These are phyloP conservation scores for Chironomus tentans DNA, from an alignment of 2,888 invertebrate genomes.

Conservation along the genomic window DNA sequence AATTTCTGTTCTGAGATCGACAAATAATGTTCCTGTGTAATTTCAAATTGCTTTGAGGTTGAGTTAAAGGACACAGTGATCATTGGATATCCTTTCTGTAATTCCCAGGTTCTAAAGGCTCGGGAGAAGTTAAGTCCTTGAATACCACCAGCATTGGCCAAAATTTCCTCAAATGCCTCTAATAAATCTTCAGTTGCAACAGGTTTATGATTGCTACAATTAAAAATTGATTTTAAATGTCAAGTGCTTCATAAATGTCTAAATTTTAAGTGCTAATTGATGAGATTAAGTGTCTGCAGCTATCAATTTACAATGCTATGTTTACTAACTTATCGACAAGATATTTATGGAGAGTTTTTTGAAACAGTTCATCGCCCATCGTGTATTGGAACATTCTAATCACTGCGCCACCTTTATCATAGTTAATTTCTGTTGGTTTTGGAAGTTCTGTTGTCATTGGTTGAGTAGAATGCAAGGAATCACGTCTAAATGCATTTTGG, in stretches of 20 bases:
- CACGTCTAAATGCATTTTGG: background rate
- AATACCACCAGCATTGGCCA: background rate
- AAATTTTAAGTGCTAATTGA: background rate
- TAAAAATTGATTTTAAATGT: background rate
- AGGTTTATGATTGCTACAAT: constrained; percentile 1
- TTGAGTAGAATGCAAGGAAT: background rate
- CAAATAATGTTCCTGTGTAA: constrained; percentile 5
- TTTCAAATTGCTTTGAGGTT: background rate
- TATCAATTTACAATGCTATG: background rate
- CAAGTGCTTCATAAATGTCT: background rate
- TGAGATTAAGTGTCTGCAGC: background rate
- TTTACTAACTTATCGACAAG: constrained; percentile 8
- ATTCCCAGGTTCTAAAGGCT: constrained; percentile 47
- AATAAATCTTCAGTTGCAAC: background rate
- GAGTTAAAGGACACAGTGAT: constrained; percentile 50
- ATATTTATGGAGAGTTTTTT: background rate
- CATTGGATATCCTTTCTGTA: constrained; percentile 67
- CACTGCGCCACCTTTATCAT: constrained; percentile 11
- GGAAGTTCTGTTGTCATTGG: background rate
- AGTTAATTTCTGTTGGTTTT: background rate
- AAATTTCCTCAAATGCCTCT: background rate
- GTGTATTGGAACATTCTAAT: constrained; percentile 16
- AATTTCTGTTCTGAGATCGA: background rate
- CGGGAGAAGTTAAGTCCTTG: background rate
- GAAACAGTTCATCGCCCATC: background rate